Conservation (phyloP, 1,140 invertebrate genomes). For the Calliopsis andreniformis region DNA sequence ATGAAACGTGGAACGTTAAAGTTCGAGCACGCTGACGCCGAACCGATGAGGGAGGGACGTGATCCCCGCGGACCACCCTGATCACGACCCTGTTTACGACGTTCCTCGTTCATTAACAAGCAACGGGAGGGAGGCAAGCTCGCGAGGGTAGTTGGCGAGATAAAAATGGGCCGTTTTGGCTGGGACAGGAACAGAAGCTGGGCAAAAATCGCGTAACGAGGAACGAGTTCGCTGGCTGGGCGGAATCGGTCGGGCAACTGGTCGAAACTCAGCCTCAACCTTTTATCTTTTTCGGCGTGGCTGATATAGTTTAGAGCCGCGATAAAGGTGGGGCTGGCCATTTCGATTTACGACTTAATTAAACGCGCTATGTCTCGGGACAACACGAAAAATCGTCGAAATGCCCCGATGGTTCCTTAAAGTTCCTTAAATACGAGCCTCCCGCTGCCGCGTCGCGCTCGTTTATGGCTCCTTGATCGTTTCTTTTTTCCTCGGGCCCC, state of each 20-base stretch:
- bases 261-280: constrained; percentile 24
- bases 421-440: constrained; percentile 71
- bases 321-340: constrained; percentile 65
- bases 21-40: constrained; percentile 39
- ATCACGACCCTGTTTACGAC: constrained; percentile 60
- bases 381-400: constrained; percentile 64
- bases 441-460: constrained; percentile 47
- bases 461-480: constrained; percentile 58
- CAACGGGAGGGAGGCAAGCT: constrained; percentile 2
- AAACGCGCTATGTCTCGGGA: constrained; percentile 59
- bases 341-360: constrained; percentile 75
- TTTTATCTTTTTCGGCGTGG: constrained; percentile 54
- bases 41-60: background rate
- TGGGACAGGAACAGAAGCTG: background rate
- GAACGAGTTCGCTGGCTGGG: constrained; percentile 20
- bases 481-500: constrained; percentile 9
- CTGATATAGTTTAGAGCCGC: constrained; percentile 68
- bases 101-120: constrained; percentile 58
- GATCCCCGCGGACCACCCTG: constrained; percentile 59
- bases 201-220: constrained; percentile 22
- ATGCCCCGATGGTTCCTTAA: constrained; percentile 60
- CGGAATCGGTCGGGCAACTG: background rate
- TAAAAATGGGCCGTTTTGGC: constrained; percentile 44
- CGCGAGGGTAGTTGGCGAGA: constrained; percentile 45
- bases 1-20: constrained; percentile 52